These are phyloP conservation scores for Gnathonemus echidnorhynchus DNA, from an alignment of 2,113 vertebrate genomes.

Conservation along the genomic window DNA sequence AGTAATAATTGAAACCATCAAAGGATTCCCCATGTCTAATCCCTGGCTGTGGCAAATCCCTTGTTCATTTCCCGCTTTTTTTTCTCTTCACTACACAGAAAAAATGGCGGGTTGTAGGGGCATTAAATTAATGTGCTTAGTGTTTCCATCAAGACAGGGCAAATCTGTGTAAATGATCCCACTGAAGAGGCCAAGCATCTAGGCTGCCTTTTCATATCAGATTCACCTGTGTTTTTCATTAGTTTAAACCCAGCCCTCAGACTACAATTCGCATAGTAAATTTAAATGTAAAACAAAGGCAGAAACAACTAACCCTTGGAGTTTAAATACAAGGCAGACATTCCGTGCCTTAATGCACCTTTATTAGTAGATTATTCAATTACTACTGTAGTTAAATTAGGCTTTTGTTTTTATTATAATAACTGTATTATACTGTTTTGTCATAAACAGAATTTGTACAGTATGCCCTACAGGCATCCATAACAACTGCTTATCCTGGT, in stretches of 20 bases:
- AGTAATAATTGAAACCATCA: slow-evolving; percentile 50
- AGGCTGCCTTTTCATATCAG: not conserved
- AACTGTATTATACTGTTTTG: not conserved
- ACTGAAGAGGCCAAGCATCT: slow-evolving; percentile 39
- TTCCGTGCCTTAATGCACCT: not conserved
- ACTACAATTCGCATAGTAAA: not conserved
- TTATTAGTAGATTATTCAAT: not conserved
- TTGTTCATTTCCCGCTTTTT: slow-evolving; percentile 25
- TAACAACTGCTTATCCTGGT: not conserved
- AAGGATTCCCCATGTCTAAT: slow-evolving; percentile 38
- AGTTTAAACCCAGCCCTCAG: not conserved
- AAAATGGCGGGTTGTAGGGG: not conserved
- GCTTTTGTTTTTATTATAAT: not conserved
- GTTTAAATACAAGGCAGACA: not conserved
- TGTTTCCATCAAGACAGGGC: slow-evolving; percentile 46
- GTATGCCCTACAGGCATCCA: not conserved
- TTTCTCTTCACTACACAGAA: slow-evolving; percentile 23
- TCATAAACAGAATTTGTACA: not conserved
- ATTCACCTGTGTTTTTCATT: not conserved
- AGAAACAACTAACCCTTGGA: not conserved
- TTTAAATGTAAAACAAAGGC: not conserved
- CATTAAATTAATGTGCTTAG: slow-evolving; percentile 36
- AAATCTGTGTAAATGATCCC: slow-evolving; percentile 45
- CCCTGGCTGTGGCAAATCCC: slow-evolving; percentile 39
- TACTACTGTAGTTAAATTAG: not conserved